Conservation (phyloP, 2,113 vertebrate species). For the Erpornis zantholeuca region DNA sequence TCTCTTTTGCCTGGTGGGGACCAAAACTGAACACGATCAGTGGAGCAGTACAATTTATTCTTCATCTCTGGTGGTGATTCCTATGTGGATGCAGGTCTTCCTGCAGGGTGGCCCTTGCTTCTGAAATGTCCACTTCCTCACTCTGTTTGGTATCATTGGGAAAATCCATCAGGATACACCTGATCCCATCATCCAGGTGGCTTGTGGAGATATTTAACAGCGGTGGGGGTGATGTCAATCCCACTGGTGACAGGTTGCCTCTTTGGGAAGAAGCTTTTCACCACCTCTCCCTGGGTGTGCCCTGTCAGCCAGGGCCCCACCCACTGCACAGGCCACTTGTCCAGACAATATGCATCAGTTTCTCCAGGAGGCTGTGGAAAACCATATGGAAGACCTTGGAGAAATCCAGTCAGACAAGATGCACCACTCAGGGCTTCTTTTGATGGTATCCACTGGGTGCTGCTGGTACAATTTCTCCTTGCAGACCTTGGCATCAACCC, state of each 20-base stretch:
- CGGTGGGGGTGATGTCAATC: rapidly evolving
- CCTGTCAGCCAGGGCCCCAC: neutral
- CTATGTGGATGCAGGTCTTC: neutral
- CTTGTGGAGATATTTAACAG: neutral
- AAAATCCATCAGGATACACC: neutral
- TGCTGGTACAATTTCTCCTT: neutral
- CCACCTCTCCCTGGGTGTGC: neutral
- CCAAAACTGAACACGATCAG: neutral
- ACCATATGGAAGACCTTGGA: neutral
- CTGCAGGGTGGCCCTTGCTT: neutral
- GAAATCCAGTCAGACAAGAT: neutral
- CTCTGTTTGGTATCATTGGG: neutral
- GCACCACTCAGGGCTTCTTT: neutral
- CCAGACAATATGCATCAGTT: neutral
- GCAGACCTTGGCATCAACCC: neutral
- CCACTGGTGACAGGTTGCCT: neutral
- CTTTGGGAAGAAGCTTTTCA: neutral
- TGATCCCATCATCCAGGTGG: neutral
- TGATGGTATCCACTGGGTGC: neutral
- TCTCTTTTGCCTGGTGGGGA: neutral
- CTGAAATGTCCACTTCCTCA: neutral
- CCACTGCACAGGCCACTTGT: neutral
- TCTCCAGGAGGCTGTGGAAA: neutral
- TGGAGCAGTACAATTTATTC: neutral
- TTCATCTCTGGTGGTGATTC: neutral